These are phyloP conservation scores for Anolis sagrei DNA, from an alignment of 2,113 vertebrate genomes.

Conservation along the genomic window DNA sequence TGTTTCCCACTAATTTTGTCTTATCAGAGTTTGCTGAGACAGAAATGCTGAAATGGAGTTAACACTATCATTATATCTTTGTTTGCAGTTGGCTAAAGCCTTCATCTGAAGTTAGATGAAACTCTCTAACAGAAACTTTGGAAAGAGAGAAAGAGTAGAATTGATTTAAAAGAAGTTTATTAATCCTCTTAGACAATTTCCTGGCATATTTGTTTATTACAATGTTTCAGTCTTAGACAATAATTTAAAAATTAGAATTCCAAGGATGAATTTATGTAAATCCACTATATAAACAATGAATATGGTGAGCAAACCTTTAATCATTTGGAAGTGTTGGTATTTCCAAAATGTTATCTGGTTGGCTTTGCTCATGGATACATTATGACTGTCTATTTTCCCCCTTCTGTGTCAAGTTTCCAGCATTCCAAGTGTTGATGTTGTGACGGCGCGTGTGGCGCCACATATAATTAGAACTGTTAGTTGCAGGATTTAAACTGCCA, in stretches of 20 bases:
- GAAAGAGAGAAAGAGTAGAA: not conserved
- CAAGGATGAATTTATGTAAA: not conserved
- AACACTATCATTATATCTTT: not conserved
- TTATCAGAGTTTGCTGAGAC: not conserved
- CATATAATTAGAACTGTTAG: too few species aligned
- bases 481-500: too few species aligned
- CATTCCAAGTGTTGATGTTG: not conserved
- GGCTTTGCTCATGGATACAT: not conserved
- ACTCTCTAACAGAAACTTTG: constrained; percentile 23
- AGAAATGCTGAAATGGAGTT: constrained; percentile 7
- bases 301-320: not conserved
- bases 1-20: not conserved
- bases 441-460: too few species aligned
- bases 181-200: constrained; percentile 21
- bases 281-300: constrained; percentile 27
- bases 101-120: constrained; percentile 12
- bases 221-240: constrained; percentile 33
- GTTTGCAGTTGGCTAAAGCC: constrained; percentile 8
- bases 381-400: not conserved
- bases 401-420: not conserved
- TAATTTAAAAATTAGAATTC: constrained; percentile 47
- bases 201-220: constrained; percentile 14
- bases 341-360: not conserved
- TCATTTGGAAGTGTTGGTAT: not conserved
- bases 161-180: constrained; percentile 18